These are phyloP conservation scores for Drosophila pegasa DNA, from an alignment of 2,888 invertebrate genomes.

Conservation along the genomic window DNA sequence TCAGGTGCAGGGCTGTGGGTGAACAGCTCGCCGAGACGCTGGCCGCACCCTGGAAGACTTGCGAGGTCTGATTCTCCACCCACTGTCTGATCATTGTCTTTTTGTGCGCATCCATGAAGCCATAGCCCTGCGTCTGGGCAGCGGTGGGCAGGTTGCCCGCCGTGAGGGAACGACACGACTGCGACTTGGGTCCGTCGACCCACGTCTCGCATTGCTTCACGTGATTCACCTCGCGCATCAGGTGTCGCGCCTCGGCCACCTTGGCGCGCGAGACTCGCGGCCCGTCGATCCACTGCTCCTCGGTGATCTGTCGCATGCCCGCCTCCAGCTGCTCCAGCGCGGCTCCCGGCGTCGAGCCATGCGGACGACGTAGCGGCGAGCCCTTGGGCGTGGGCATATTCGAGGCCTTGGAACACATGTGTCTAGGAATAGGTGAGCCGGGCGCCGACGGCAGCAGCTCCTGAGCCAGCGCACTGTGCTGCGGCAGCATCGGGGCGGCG, in stretches of 20 bases:
- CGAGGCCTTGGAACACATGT: conserved; percentile 82
- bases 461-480: conserved; percentile 35
- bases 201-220: conserved; percentile 95
- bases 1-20: conserved; percentile 85
- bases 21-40: conserved; percentile 87
- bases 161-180: conserved; percentile 85
- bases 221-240: conserved; percentile 91
- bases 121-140: conserved; percentile 87
- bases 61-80: conserved; percentile 95
- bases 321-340: conserved; percentile 80
- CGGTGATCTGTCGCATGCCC: conserved; percentile 86
- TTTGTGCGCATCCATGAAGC: conserved; percentile 96
- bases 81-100: conserved; percentile 96
- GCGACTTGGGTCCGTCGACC: conserved; percentile 97
- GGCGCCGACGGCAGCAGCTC: conserved; percentile 53
- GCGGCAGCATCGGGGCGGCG: conserved; percentile 21
- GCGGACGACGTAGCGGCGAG: conserved; percentile 85
- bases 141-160: conserved; percentile 82
- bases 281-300: conserved; percentile 99
- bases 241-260: conserved; percentile 92
- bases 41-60: conserved; percentile 87
- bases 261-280: conserved; percentile 94
- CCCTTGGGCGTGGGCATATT: conserved; percentile 86
- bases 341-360: conserved; percentile 65
- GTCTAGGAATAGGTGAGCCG: conserved; percentile 67